Conservation (phyloP, 2,888 invertebrate genomes). For the Brachypalpus laphriformis region DNA sequence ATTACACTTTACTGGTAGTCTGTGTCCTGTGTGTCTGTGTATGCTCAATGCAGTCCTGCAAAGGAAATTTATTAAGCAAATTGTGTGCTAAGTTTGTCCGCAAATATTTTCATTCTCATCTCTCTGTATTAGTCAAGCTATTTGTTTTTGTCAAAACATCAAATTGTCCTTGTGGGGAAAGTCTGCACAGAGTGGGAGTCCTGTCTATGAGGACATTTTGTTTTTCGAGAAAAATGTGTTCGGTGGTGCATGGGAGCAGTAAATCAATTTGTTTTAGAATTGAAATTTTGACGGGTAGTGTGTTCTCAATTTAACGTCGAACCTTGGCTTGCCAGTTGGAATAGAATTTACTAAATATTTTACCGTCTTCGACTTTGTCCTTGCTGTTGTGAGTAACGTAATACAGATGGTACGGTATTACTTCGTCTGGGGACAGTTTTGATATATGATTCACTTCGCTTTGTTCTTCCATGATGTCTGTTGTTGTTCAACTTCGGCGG, state of each 20-base stretch:
- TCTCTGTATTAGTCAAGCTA: not conserved
- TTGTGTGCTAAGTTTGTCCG: constrained; percentile 8
- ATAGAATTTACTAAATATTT: not conserved
- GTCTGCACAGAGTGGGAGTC: not conserved
- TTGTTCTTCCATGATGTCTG: too few relatives aligned
- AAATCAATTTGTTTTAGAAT: not conserved
- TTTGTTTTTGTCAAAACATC: not conserved
- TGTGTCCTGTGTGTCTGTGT: not conserved
- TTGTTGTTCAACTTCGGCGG: too few relatives aligned
- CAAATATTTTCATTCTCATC: constrained; percentile 4
- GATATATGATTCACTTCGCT: too few relatives aligned
- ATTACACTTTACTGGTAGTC: constrained; percentile 1
- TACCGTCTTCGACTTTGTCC: not conserved
- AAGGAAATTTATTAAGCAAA: constrained; percentile 20
- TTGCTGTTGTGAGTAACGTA: too few relatives aligned
- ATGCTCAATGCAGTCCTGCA: not conserved
- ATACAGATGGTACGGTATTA: too few relatives aligned
- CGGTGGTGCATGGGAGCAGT: not conserved
- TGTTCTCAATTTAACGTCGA: not conserved
- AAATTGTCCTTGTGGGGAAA: not conserved
- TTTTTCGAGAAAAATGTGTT: not conserved
- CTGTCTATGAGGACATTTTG: not conserved
- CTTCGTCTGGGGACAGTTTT: too few relatives aligned
- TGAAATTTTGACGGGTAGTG: not conserved
- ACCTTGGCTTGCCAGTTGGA: not conserved